These are phyloP conservation scores for Bradypus variegatus DNA, from an alignment of 2,797 vertebrate species.

Conservation along the genomic window DNA sequence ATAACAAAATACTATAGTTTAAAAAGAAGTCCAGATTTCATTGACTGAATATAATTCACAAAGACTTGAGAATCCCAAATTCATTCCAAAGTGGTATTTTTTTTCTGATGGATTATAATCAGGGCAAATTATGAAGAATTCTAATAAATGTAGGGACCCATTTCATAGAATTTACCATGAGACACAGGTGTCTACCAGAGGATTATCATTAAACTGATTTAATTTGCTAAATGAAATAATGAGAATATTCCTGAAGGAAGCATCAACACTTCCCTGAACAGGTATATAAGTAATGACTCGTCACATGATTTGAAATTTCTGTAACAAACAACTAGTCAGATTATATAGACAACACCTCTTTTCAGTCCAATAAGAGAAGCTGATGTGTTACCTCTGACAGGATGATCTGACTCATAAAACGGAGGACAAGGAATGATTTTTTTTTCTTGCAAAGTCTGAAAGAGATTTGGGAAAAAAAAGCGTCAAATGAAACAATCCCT, in stretches of 20 bases:
- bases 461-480: neutral
- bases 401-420: conserved; percentile 89
- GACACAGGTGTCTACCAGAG: neutral
- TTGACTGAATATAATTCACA: neutral
- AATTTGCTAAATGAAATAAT: neutral
- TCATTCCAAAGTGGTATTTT: neutral
- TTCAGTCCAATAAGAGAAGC: neutral
- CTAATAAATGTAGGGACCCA: neutral
- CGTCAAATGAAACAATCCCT: neutral
- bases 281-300: fast-evolving
- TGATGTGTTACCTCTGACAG: conserved; percentile 85
- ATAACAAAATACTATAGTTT: neutral
- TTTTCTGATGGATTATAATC: neutral
- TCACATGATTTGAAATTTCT: neutral
- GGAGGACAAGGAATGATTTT: conserved; percentile 91
- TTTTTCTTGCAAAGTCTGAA: conserved; percentile 90
- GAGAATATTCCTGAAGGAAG: neutral
- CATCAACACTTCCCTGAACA: neutral
- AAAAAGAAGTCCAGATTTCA: neutral
- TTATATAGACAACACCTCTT: neutral
- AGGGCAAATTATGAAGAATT: neutral
- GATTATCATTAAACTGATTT: neutral
- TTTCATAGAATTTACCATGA: neutral
- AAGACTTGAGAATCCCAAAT: neutral
- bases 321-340: neutral